Evolutionary conservation across 2,797 vertebrate genomes (phyloP), one percentile per base, ranked within the genome.

Genomic region (Lithobates sylvaticus): DNA sequence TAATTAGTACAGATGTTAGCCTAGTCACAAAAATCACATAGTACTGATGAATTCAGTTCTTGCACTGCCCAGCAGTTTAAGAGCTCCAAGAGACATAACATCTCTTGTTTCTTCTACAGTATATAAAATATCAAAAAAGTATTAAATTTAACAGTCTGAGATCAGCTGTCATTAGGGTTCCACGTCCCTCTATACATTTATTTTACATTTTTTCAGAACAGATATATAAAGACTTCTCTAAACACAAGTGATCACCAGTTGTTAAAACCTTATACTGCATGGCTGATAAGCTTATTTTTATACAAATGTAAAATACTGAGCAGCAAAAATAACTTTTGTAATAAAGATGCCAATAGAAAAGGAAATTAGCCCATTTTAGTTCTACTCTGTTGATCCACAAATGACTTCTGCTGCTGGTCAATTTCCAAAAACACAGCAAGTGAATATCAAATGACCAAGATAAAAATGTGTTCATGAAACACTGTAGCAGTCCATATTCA

Each of bases 1-100:
- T 86, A 77, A 72, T 72, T 84, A 85, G 90, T 15, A 86, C 74
- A 91, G 74, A 58, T 78, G 36, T 44, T 32, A 71, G 2, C 39
- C 39, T 10, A n/a, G 47, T 12, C 58, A 70, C 15, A 78, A 64
- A 39, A 39, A 39, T 39, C 39, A 39, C 39, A 39, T 9, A 64
- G 84, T 64, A 65, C n/a, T 54, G 39, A 65, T 73, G 26, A 79
- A 74, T 26, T 81, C 0, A 70, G 39, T 47, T 68, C 36, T n/a
- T 80, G 36, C 27, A 79, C 84, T 74, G 84, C 76, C 76, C 84
- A 85, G 84, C 83, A 84, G 83, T 65, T 50, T 29, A 73, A 23
- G 18, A 39, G 64, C 15, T 26, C 2, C 23, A 71, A 34, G 29
- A 67, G 1, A 47, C 18, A 27, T 65, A 16, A 8, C 16, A 65